phyloP scores from a whole-genome alignment of 2,113 vertebrate species.

The Gasterosteus aculeatus region DNA sequence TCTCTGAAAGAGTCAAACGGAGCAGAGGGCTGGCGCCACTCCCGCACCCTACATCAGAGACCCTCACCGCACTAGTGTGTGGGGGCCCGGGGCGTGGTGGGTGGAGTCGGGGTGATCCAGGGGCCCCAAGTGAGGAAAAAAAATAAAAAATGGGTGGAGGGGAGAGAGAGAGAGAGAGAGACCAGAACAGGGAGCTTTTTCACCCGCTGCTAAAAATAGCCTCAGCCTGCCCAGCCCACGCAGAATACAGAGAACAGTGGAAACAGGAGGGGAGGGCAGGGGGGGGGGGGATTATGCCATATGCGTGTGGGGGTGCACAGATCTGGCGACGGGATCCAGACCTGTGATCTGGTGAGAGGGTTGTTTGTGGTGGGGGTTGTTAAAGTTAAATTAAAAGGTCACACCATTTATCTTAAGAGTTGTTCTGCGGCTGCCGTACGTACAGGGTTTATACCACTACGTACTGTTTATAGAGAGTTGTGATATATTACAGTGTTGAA shows the following conservation, averaged over 20 bases:
- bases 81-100: slow-evolving; percentile 10
- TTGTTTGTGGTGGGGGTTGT: not conserved
- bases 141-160: not conserved
- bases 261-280: not conserved
- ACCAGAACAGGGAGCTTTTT: slow-evolving; percentile 51
- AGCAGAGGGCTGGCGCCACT: slow-evolving; percentile 7
- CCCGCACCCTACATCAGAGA: slow-evolving; percentile 19
- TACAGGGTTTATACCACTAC: not conserved
- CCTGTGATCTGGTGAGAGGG: slow-evolving; percentile 9
- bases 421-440: no score
- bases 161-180: slow-evolving; percentile 13
- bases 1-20: slow-evolving; percentile 19
- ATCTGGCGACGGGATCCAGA: slow-evolving; percentile 2
- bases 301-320: not conserved
- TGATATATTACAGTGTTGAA: not conserved
- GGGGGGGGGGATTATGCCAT: not conserved
- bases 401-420: no score
- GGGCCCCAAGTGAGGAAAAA: slow-evolving; percentile 22
- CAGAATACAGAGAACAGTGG: slow-evolving; percentile 53
- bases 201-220: slow-evolving; percentile 67
- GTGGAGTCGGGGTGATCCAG: slow-evolving; percentile 21
- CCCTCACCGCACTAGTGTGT: not conserved
- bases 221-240: slow-evolving; percentile 36
- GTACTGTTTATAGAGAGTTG: not conserved
- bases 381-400: not conserved